Evolutionary conservation across 2,888 invertebrate species (phyloP), one percentile per base, ranked within the genome.

Genomic region (Clitarchus hookeri): DNA sequence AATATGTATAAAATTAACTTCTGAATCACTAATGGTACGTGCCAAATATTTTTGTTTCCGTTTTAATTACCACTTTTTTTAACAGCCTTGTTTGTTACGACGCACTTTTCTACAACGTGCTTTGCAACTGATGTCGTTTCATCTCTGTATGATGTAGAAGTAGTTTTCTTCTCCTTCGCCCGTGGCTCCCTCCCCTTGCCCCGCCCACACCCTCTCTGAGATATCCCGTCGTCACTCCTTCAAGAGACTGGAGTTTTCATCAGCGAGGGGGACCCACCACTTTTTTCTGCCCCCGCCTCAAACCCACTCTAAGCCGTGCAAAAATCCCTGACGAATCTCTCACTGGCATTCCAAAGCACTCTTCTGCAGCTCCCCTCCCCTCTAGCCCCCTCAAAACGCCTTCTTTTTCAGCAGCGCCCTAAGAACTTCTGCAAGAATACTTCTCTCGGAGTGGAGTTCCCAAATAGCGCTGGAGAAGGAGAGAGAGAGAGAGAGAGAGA

Each of bases 271-370:
- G 48, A 8, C 1, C 12, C 0, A 1, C 1, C 48, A 4, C 36
- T 36, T 48, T 48, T 16, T 48, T 48, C 48, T 48, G 48, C 16
- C 48, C 6, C 48, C 48, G 48, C 48, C 48, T 48, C 23, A 65
- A 23, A 23, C 65, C 23, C 16, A 65, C 65, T 23, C 65, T n/a
- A n/a, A n/a, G n/a, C 19, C 65, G 19, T 65, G 65, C 65, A 65
- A 65, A 65, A 65, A 65, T 65, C 65, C 65, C 65, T 65, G 65
- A 65, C 65, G 65, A 65, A 65, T n/a, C 65, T 65, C 65, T 65
- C 65, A 19, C 65, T n/a, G n/a, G 19, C 65, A 65, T 65, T 65
- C 16, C 65, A 65, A 65, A 65, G 16, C 65, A 65, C 65, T 65
- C 65, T 65, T 65, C n/a, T 23, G 1, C 48, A 48, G 48, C 48